phyloP scores from a whole-genome alignment of 2,113 vertebrate species.

The Nicator chloris region DNA sequence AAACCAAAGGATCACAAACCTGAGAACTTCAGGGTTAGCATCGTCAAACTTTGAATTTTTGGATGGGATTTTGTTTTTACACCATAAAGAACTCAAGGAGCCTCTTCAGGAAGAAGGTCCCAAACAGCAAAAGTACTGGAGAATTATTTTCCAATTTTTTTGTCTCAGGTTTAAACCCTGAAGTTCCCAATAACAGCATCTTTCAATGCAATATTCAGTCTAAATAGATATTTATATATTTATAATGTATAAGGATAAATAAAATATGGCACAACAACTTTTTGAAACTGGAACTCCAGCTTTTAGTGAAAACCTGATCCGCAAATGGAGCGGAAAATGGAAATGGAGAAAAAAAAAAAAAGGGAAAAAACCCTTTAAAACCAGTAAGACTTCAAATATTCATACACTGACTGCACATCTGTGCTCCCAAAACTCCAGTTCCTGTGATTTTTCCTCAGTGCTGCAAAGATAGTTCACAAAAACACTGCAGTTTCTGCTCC shows the following conservation, averaged over 20 bases:
- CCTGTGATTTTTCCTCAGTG: background rate
- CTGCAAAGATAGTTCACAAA: conserved; percentile 36
- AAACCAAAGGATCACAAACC: background rate
- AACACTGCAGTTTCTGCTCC: background rate
- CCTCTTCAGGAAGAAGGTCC: background rate
- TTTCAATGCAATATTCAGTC: background rate
- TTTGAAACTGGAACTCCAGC: background rate
- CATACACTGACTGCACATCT: background rate
- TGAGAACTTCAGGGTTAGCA: conserved; percentile 10
- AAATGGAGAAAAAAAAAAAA: background rate
- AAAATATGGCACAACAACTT: background rate
- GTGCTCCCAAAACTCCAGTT: background rate
- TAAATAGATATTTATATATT: background rate
- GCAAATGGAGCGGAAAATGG: background rate
- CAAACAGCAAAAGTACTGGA: background rate
- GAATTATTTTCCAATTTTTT: background rate
- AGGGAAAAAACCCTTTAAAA: background rate
- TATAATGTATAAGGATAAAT: background rate
- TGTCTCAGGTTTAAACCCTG: background rate
- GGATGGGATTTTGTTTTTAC: background rate
- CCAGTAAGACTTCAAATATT: background rate
- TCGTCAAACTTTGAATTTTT: rapidly evolving
- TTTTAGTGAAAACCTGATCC: background rate
- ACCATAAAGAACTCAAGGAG: background rate
- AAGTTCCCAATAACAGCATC: conserved; percentile 22